Evolutionary conservation across 2,888 invertebrate species (phyloP).

Genomic region (Epicampocera succincta): DNA sequence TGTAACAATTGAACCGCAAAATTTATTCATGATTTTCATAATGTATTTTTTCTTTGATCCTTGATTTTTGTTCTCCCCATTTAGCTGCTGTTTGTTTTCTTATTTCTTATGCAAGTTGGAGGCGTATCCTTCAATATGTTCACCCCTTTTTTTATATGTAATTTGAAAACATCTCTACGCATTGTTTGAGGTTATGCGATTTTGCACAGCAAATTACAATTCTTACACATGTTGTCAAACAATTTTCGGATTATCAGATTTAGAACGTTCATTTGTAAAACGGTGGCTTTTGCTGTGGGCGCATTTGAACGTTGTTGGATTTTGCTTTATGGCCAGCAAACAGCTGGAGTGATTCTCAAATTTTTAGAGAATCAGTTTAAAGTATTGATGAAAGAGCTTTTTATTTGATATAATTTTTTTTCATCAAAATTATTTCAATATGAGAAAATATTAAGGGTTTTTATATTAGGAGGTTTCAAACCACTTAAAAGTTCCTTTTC

Average conservation of each 20-base stretch:
- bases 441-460: too few species aligned
- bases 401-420: not conserved
- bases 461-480: too few species aligned
- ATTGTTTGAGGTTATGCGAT: constrained; percentile 57
- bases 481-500: too few species aligned
- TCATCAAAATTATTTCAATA: too few species aligned
- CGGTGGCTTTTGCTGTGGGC: constrained; percentile 38
- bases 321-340: constrained; percentile 18
- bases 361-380: constrained; percentile 31
- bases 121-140: constrained; percentile 55
- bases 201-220: constrained; percentile 66
- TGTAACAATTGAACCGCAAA: constrained; percentile 79
- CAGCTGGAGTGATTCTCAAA: constrained; percentile 64
- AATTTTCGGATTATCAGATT: constrained; percentile 72
- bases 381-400: not conserved
- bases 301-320: not conserved
- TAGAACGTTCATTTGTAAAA: constrained; percentile 63
- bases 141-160: constrained; percentile 24
- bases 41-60: constrained; percentile 60
- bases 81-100: constrained; percentile 61
- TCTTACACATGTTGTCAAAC: constrained; percentile 69
- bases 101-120: constrained; percentile 47
- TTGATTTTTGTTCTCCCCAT: constrained; percentile 54
- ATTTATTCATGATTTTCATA: constrained; percentile 77
- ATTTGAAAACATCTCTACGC: constrained; percentile 69